Percentiles rank a stretch among this genome's conserved stretches.
phyloP scores from a whole-genome alignment of 2,113 vertebrate species.

The Neodon shergylaensis region DNA sequence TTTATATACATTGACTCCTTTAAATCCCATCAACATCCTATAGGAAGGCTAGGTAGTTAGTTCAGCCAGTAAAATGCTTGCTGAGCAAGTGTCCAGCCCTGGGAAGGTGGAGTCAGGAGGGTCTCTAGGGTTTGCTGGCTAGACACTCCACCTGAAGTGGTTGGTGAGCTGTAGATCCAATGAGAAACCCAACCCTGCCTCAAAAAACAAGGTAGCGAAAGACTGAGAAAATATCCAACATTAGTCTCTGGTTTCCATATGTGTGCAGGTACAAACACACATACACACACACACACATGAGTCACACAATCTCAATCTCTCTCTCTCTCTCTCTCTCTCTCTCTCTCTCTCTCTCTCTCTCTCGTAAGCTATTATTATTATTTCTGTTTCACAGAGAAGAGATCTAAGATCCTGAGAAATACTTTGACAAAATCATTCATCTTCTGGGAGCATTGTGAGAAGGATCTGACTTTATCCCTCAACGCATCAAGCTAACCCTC shows the following conservation, averaged over 20 bases:
- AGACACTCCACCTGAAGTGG: background rate
- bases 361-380: background rate
- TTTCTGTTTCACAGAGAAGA: constrained; percentile 25
- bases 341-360: background rate
- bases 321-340: background rate
- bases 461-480: background rate
- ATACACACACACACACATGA: too few relatives aligned
- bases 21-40: constrained; percentile 26
- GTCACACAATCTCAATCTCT: background rate
- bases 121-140: background rate
- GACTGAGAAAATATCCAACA: background rate
- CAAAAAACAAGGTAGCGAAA: background rate
- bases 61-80: background rate
- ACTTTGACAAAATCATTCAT: background rate
- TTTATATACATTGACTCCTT: background rate
- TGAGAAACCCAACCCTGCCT: background rate
- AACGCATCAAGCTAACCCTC: background rate
- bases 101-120: background rate
- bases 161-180: background rate
- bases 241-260: background rate
- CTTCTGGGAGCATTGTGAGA: background rate
- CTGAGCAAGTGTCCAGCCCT: background rate
- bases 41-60: background rate
- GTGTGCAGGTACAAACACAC: background rate
- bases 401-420: background rate